Evolutionary conservation across 2,113 vertebrate genomes (phyloP).

Genomic region (Macquaria ambigua): DNA sequence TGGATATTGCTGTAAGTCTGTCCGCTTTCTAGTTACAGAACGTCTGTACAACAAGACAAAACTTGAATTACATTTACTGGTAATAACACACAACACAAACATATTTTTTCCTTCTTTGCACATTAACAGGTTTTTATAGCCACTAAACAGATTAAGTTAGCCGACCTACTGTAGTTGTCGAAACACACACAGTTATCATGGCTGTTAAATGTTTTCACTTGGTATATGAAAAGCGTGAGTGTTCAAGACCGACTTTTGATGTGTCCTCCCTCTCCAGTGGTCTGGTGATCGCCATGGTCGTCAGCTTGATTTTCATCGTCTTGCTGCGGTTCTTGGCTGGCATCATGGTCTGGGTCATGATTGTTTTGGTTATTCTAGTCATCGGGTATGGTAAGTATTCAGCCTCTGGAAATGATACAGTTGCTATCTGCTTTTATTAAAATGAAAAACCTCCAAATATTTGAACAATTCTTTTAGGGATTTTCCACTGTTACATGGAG

Average conservation of each 20-base stretch:
- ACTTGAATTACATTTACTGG: not conserved
- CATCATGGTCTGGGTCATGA: constrained; percentile 96
- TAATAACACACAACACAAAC: not conserved
- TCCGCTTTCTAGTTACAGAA: not conserved
- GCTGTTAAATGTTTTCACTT: not conserved
- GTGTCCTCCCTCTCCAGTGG: constrained; percentile 82
- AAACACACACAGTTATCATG: not conserved
- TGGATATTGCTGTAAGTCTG: constrained; percentile 93
- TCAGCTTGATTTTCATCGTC: constrained; percentile 93
- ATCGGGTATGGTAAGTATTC: constrained; percentile 90
- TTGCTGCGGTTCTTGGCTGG: constrained; percentile 92
- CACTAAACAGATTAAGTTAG: not conserved
- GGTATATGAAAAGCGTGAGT: not conserved
- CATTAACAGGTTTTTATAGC: not conserved
- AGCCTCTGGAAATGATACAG: not conserved
- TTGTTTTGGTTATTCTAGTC: constrained; percentile 91
- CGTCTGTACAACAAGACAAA: not conserved
- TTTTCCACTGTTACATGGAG: constrained; percentile 95
- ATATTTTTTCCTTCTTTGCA: not conserved
- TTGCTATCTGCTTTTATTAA: not conserved
- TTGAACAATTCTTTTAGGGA: constrained; percentile 81
- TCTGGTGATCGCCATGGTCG: constrained; percentile 91
- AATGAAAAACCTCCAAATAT: not conserved
- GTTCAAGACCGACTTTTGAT: not conserved
- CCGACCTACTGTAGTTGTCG: not conserved